Conservation (phyloP, 2,888 invertebrate species). For the Drosophila barbarae region DNA sequence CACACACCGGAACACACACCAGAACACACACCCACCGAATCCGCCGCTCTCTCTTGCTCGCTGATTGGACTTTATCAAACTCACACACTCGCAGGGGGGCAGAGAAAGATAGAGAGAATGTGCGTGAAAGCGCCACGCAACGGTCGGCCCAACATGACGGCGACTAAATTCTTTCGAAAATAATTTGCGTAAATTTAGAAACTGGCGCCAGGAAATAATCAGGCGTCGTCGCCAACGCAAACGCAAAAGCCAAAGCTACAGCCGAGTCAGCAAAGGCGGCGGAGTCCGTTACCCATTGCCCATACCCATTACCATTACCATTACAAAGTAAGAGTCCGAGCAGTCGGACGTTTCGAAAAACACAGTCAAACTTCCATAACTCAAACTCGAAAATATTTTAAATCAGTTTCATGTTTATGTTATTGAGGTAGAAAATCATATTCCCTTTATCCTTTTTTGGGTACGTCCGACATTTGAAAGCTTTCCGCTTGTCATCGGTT, state of each 20-base stretch:
- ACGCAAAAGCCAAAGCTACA: conserved; percentile 36
- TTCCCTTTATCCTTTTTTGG: neutral
- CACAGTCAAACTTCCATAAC: conserved; percentile 2
- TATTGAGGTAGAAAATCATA: neutral
- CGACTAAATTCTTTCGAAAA: conserved; percentile 75
- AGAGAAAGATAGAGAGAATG: conserved; percentile 23
- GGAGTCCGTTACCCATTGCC: conserved; percentile 37
- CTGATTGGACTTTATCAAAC: conserved; percentile 34
- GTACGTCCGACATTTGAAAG: too few species aligned
- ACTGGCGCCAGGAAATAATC: conserved; percentile 79
- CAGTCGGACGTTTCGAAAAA: conserved; percentile 20
- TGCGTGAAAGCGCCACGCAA: conserved; percentile 49
- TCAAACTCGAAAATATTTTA: neutral
- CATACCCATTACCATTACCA: conserved; percentile 29
- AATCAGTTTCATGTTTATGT: too few species aligned
- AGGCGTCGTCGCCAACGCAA: conserved; percentile 65
- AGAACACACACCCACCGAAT: conserved; percentile 3
- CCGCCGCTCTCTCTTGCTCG: conserved; percentile 5
- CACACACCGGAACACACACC: too few species aligned
- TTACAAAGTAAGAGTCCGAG: conserved; percentile 19
- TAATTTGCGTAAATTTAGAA: conserved; percentile 78
- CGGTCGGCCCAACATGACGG: conserved; percentile 57
- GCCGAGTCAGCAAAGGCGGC: conserved; percentile 29
- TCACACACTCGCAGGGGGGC: conserved; percentile 3
- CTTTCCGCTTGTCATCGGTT: too few species aligned